These are phyloP conservation scores for Petrocephalus microphthalmus DNA, from an alignment of 2,113 vertebrate genomes.

Conservation along the genomic window DNA sequence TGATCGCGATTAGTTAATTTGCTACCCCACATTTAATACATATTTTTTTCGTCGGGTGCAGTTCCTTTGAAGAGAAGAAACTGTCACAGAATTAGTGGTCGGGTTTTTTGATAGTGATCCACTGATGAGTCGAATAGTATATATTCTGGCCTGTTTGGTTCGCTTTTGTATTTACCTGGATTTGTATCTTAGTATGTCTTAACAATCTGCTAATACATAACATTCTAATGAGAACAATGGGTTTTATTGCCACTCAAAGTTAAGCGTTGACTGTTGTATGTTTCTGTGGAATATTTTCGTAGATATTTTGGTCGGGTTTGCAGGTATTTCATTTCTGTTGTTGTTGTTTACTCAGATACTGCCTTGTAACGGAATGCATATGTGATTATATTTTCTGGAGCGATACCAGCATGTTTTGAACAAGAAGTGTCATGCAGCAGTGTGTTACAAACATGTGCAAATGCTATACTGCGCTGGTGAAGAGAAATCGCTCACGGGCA, in stretches of 20 bases:
- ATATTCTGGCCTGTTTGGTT: neutral
- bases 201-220: neutral
- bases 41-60: neutral
- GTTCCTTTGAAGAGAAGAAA: neutral
- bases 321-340: neutral
- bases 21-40: neutral
- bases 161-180: neutral
- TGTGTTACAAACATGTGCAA: neutral
- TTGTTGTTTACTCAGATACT: neutral
- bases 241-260: neutral
- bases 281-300: neutral
- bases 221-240: constrained; percentile 15
- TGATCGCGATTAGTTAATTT: neutral
- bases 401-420: neutral
- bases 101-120: neutral
- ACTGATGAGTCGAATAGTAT: neutral
- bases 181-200: neutral
- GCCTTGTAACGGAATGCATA: neutral
- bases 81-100: neutral
- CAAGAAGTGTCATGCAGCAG: neutral
- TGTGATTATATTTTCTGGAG: neutral
- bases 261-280: neutral
- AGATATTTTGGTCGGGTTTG: neutral
- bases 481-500: neutral
- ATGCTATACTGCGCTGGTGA: neutral